These are phyloP conservation scores for Perdita meconis DNA, from an alignment of 2,888 invertebrate species.

Conservation along the genomic window DNA sequence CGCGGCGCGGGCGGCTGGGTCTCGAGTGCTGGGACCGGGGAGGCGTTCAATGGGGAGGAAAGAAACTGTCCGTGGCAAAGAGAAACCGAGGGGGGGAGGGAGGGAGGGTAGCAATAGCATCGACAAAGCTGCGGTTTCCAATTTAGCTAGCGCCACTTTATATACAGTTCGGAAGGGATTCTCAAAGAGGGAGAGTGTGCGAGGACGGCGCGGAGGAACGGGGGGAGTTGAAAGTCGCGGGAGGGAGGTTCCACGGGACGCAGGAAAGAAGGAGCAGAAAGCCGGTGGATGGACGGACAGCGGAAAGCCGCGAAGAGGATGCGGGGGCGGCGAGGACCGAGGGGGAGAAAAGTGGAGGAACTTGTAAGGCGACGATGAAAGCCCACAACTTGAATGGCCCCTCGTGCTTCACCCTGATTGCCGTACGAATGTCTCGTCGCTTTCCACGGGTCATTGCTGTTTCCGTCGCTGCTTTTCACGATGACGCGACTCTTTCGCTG, in stretches of 20 bases:
- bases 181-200: slow-evolving; percentile 49
- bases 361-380: slow-evolving; percentile 68
- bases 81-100: too few relatives aligned
- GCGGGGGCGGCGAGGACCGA: neutral
- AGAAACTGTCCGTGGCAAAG: slow-evolving; percentile 37
- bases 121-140: slow-evolving; percentile 73
- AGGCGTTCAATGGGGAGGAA: slow-evolving; percentile 36
- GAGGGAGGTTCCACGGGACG: slow-evolving; percentile 6
- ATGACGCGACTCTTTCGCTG: slow-evolving; percentile 21
- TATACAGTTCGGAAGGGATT: slow-evolving; percentile 59
- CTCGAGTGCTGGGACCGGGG: slow-evolving; percentile 15
- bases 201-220: slow-evolving; percentile 2
- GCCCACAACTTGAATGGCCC: slow-evolving; percentile 69
- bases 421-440: slow-evolving; percentile 67
- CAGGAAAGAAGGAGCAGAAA: slow-evolving; percentile 10
- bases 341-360: slow-evolving; percentile 45
- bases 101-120: slow-evolving; percentile 54
- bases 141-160: slow-evolving; percentile 70
- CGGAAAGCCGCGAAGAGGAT: slow-evolving; percentile 17
- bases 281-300: slow-evolving; percentile 26
- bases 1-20: slow-evolving; percentile 20
- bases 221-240: slow-evolving; percentile 26
- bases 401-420: slow-evolving; percentile 66
- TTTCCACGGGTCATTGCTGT: slow-evolving; percentile 65
- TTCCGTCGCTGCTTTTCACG: slow-evolving; percentile 41